These are phyloP conservation scores for Acrocephalus arundinaceus DNA, from an alignment of 2,113 vertebrate genomes.

Conservation along the genomic window DNA sequence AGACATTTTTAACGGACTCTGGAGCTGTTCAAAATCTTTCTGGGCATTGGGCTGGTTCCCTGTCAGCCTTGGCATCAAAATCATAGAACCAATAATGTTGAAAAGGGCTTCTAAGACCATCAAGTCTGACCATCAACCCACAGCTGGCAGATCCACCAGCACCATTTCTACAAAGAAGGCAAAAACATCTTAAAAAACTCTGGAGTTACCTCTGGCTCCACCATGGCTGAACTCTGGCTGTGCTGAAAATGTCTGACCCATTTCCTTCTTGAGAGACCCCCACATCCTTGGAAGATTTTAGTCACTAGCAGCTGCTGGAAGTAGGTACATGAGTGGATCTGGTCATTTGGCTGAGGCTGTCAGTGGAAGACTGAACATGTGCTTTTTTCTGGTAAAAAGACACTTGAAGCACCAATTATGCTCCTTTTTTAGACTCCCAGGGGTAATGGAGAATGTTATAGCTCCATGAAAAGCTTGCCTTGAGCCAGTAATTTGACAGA, in stretches of 20 bases:
- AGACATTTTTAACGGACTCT: neutral
- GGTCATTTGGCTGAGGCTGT: neutral
- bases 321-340: neutral
- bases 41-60: neutral
- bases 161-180: neutral
- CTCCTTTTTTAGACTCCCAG: neutral
- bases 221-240: neutral
- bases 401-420: neutral
- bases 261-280: neutral
- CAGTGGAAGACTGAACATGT: neutral
- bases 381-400: neutral
- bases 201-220: neutral
- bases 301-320: neutral
- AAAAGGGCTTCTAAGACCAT: neutral
- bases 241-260: neutral
- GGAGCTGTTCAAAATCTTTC: neutral
- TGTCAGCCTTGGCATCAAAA: neutral
- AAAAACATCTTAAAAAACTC: neutral
- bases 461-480: neutral
- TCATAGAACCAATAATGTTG: neutral
- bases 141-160: neutral
- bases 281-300: rapidly evolving
- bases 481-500: neutral
- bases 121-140: neutral
- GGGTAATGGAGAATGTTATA: neutral